These are phyloP conservation scores for Heliornis fulica DNA, from an alignment of 2,113 vertebrate species.

Conservation along the genomic window DNA sequence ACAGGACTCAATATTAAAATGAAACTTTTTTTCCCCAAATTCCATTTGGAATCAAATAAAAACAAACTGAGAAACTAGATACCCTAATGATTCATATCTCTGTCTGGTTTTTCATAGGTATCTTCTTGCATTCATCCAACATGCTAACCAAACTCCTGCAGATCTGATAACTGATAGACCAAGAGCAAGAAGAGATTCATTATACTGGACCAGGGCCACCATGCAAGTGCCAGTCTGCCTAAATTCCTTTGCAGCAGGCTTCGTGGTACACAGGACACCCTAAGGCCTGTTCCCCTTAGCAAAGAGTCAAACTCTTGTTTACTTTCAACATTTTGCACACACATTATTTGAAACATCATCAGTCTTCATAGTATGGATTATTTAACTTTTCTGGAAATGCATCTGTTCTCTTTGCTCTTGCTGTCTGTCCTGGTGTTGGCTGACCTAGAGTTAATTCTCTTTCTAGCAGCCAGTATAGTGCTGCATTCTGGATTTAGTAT, in stretches of 20 bases:
- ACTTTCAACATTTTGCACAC: not conserved
- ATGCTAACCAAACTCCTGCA: not conserved
- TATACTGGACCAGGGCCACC: not conserved
- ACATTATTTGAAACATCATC: not conserved
- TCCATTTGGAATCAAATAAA: not conserved
- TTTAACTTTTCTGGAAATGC: not conserved
- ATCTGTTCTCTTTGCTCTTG: not conserved
- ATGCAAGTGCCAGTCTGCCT: rapidly evolving
- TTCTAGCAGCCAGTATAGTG: too few relatives aligned
- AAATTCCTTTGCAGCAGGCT: not conserved
- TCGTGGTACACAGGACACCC: not conserved
- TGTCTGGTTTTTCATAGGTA: rapidly evolving
- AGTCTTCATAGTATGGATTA: not conserved
- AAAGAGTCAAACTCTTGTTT: not conserved
- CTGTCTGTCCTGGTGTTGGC: not conserved
- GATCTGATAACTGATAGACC: not conserved
- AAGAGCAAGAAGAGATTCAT: not conserved
- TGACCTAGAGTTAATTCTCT: too few relatives aligned
- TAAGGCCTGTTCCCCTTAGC: not conserved
- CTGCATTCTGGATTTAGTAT: too few relatives aligned
- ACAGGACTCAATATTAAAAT: not conserved
- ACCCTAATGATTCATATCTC: not conserved
- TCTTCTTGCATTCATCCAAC: not conserved
- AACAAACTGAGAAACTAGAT: not conserved
- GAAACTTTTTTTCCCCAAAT: not conserved